Conservation (phyloP, 2,888 invertebrate genomes). For the Exephanes ischioxanthus region DNA sequence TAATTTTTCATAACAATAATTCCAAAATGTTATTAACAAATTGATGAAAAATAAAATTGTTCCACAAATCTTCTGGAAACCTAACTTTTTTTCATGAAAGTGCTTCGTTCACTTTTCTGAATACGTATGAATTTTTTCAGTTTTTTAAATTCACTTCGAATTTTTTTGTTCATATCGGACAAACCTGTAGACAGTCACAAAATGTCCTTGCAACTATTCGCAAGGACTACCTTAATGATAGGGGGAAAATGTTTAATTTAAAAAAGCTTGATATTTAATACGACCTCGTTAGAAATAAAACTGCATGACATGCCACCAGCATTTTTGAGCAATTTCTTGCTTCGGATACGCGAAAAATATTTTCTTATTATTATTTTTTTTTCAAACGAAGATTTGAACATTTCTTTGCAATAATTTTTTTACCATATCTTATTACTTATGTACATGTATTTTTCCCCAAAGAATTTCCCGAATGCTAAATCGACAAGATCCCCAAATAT, state of each 20-base stretch:
- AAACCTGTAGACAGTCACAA: no score
- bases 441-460: not conserved
- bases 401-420: not conserved
- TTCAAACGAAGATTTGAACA: not conserved
- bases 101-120: no score
- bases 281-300: not conserved
- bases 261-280: no score
- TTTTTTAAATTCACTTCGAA: no score
- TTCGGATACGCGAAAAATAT: not conserved
- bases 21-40: no score
- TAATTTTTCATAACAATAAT: no score
- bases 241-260: not conserved
- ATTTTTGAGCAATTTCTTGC: not conserved
- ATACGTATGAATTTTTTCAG: no score
- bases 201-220: no score
- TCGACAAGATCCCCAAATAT: not conserved
- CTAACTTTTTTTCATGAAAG: no score
- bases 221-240: not conserved
- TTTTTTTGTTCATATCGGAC: no score
- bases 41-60: no score
- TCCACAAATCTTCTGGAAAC: no score
- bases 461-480: not conserved
- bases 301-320: not conserved
- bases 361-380: not conserved
- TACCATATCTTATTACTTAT: not conserved